Evolutionary conservation across 2,888 invertebrate species (phyloP), one percentile per base, ranked within the genome.

Genomic region (Chloroclysta siterata): DNA sequence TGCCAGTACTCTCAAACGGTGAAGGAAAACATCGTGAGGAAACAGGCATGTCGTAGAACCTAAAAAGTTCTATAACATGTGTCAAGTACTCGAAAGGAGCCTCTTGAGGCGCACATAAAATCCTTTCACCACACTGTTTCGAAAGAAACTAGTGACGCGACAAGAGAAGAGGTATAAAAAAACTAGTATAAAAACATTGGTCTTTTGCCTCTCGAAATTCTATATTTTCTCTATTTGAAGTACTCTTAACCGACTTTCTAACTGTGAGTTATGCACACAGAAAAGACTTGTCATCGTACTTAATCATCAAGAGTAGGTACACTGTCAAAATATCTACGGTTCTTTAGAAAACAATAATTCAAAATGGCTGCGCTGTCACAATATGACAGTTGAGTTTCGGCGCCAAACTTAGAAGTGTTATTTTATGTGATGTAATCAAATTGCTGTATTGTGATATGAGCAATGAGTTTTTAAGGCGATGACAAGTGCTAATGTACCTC

Each of bases 241-340:
- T 17, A 50, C 65, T 42, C 57, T 60, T 42, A 22, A 14, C 29
- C 41, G 14, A 60, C 63, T 59, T 59, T 63, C 55, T 64, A 64
- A 57, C 60, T 15, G 65, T 44, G 6, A 17, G 29, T 17, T 50
- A 59, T 42, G 59, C 17, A 15, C 42, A 62, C 60, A 63, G 55
- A 70, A 62, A 15, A 57, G 66, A 59, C 55, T 63, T 63, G 70
- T 72, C 72, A 72, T 70, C 53, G 33, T 44, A 47, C 59, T 53
- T 72, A 72, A 72, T 70, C 65, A 67, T 54, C 22, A 53, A 50
- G 55, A 68, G 61, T 22, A 22, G 22, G 22, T 60, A 53, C 54
- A 61, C 65, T 72, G 68, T 70, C 68, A 70, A 69, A 72, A 70
- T 72, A 70, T 58, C 53, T 29, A 47, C 42, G 65, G 63, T 41